A percentile compares a stretch with the other conserved stretches of the same genome.
Evolutionary conservation across 2,888 invertebrate species (phyloP).

Genomic region (Xanthia togata): DNA sequence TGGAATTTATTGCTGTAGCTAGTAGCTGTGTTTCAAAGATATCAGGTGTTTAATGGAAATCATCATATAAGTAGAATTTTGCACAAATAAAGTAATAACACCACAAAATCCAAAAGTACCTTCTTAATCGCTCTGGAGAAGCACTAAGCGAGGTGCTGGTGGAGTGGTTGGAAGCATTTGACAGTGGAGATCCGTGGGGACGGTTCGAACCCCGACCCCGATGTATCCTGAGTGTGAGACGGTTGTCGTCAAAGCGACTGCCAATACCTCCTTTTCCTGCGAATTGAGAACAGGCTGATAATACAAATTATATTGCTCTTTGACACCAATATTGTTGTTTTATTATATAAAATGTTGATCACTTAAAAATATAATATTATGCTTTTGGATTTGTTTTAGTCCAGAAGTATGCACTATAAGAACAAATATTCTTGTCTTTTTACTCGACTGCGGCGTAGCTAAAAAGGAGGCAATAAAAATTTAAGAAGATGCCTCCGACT

Average conservation of each 20-base stretch:
- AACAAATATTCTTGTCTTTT: no score
- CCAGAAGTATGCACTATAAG: no score
- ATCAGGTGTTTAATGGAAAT: not conserved
- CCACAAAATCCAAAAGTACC: slow-evolving; percentile 70
- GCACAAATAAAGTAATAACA: not conserved
- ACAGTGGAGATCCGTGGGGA: slow-evolving; percentile 93
- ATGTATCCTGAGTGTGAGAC: slow-evolving; percentile 97
- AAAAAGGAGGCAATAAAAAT: no score
- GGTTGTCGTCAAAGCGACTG: slow-evolving; percentile 96
- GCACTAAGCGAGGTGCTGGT: slow-evolving; percentile 93
- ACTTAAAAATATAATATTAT: no score
- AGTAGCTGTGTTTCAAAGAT: not conserved
- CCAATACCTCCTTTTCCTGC: slow-evolving; percentile 92
- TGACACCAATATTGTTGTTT: slow-evolving; percentile 31
- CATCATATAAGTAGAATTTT: not conserved
- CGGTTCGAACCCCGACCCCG: slow-evolving; percentile 95
- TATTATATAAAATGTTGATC: not conserved
- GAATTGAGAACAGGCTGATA: slow-evolving; percentile 56
- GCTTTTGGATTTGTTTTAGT: no score
- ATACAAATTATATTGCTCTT: slow-evolving; percentile 50
- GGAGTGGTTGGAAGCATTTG: slow-evolving; percentile 93
- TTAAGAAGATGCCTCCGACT: no score
- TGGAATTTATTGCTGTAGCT: not conserved
- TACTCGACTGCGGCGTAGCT: no score
- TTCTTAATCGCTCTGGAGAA: slow-evolving; percentile 91